Conservation (phyloP, 2,797 vertebrate genomes). For the Rhinella marina region DNA sequence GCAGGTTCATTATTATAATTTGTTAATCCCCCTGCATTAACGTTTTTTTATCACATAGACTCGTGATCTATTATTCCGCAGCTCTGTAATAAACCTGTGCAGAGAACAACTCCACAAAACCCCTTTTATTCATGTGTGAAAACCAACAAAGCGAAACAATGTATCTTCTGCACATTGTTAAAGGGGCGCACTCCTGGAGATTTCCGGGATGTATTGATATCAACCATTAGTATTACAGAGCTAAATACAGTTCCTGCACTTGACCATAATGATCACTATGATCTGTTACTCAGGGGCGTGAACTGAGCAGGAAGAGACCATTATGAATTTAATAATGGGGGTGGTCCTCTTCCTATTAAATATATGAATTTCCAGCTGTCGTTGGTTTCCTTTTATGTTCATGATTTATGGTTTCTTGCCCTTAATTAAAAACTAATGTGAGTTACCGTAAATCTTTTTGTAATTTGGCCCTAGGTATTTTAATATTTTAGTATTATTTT, state of each 20-base stretch:
- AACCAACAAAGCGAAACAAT: not conserved
- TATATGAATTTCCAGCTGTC: not conserved
- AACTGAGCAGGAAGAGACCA: not conserved
- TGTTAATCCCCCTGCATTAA: not conserved
- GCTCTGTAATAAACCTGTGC: not conserved
- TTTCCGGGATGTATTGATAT: not conserved
- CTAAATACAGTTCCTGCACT: not conserved
- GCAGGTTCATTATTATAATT: conserved; percentile 7
- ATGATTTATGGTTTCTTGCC: not conserved
- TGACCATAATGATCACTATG: not conserved
- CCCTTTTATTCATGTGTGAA: not conserved
- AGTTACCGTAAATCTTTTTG: not conserved
- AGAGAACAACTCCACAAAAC: not conserved
- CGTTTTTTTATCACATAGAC: not conserved
- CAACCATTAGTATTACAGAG: not conserved
- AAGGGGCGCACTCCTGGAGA: not conserved
- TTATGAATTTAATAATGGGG: not conserved
- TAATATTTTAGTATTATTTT: too few species aligned
- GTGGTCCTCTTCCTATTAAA: not conserved
- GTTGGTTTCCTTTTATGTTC: not conserved
- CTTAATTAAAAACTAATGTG: not conserved
- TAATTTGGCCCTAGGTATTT: not conserved
- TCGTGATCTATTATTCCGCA: not conserved
- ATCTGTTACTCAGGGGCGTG: not conserved
- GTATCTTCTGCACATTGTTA: not conserved